Base-by-base conservation (phyloP, 2,888 invertebrate species). In the Clunio marinus region DNA sequence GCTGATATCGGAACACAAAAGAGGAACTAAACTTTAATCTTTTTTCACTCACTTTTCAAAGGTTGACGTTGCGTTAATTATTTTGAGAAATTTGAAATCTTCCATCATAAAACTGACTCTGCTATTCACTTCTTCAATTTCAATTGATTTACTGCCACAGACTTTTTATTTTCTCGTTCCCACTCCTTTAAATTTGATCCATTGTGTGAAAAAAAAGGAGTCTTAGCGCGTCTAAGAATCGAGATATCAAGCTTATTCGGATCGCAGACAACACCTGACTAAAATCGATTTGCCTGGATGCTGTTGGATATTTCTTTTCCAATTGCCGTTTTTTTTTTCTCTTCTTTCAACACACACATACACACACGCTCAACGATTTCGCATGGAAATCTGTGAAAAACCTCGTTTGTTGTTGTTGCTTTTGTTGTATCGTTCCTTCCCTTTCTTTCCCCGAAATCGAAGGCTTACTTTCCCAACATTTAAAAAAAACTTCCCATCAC, bases 201-300 rank as follows among this genome's bases (percentile, higher is more conserved):
- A 51, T 51, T 51, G 51, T 51, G 17, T 51, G 41, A 4, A 41
- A 51, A 51, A 51, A 51, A 51, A 2, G 22, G n/a, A n/a, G 51
- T 51, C 22, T 22, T 51, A 17, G 51, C 17, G 51, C 51, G 51
- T 51, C 22, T 17, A 51, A 24, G 20, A 57, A 17, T 57, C 27
- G 22, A 35, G 25, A 10, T 22, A 25, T 25, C 75, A 75, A 76
- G n/a, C 77, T 77, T 74, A 73, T 73, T 76, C 75, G 76, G 75
- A 76, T 73, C 76, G 76, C 76, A 77, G 76, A 76, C 77, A 77
- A 75, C 76, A 77, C 76, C 77, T 77, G 77, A 77, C 77, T 77
- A 66, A 70, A 70, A 70, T 69, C 70, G 71, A 71, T 70, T 69
- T 69, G 69, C 69, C 71, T 71, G 71, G 71, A 70, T 70, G 70